Percentiles rank a stretch among this genome's conserved stretches.
Conservation (phyloP, 2,113 vertebrate species). For the Anoplopoma fimbria region DNA sequence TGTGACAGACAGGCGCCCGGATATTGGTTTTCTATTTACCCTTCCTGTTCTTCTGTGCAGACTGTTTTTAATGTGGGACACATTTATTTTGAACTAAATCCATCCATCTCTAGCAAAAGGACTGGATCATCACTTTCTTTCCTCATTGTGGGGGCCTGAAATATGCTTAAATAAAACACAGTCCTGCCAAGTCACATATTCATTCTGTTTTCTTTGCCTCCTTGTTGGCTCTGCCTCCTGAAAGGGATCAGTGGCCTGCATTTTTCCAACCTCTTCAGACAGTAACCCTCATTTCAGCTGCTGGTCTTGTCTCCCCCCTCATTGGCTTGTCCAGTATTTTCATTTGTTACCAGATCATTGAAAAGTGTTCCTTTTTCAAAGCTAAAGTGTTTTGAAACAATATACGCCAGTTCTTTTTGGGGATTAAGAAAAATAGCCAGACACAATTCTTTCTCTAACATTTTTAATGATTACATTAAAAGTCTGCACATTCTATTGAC, state of each 20-base stretch:
- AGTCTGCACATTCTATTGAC: constrained; percentile 1
- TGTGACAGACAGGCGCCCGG: not conserved
- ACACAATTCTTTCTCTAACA: not conserved
- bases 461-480: not conserved
- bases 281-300: constrained; percentile 25
- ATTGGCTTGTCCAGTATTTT: constrained; percentile 33
- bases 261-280: constrained; percentile 39
- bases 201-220: constrained; percentile 67
- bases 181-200: constrained; percentile 41
- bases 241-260: constrained; percentile 39
- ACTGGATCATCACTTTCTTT: constrained; percentile 26
- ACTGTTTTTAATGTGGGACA: constrained; percentile 4
- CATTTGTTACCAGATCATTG: constrained; percentile 8
- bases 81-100: constrained; percentile 56
- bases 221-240: constrained; percentile 49
- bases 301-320: constrained; percentile 40
- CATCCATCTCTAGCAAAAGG: constrained; percentile 43
- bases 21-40: not conserved
- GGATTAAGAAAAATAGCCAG: not conserved
- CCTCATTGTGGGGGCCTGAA: constrained; percentile 28
- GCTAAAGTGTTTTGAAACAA: not conserved
- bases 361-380: constrained; percentile 13
- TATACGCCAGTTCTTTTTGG: not conserved
- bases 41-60: constrained; percentile 6
- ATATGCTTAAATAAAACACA: constrained; percentile 62